phyloP scores from a whole-genome alignment of 1,140 invertebrate species.

The Bombus waltoni region DNA sequence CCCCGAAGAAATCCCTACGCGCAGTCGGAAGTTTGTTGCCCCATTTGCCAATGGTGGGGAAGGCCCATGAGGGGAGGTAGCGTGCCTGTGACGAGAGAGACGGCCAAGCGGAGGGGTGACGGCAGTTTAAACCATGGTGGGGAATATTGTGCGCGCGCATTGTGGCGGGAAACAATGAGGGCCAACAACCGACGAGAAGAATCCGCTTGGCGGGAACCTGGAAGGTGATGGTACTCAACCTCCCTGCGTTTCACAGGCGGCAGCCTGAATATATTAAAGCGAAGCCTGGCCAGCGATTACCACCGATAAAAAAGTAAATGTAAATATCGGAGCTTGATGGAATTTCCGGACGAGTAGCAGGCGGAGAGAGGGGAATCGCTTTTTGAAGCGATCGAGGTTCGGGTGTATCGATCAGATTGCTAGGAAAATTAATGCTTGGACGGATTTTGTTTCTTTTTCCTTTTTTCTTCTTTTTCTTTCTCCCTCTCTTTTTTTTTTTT shows the following conservation, averaged over 20 bases:
- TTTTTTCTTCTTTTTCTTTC: not conserved
- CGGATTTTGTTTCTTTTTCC: not conserved
- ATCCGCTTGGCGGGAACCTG: constrained; percentile 64
- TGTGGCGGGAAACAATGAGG: constrained; percentile 71
- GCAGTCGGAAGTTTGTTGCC: constrained; percentile 67
- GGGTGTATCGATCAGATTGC: too few relatives aligned
- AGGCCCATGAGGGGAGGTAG: constrained; percentile 37
- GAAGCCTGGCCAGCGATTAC: not conserved
- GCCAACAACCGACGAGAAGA: constrained; percentile 63
- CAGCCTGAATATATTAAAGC: not conserved
- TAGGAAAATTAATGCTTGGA: too few relatives aligned
- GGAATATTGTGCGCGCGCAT: constrained; percentile 62
- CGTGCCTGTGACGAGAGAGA: not conserved
- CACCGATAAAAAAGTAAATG: not conserved
- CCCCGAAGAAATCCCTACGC: constrained; percentile 61
- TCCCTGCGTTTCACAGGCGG: not conserved
- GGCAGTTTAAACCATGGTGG: not conserved
- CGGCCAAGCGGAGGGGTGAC: not conserved
- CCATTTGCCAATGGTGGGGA: constrained; percentile 57
- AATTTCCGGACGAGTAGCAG: not conserved
- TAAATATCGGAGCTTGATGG: not conserved
- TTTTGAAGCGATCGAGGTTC: not conserved
- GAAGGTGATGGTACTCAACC: constrained; percentile 57
- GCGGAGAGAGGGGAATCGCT: not conserved
- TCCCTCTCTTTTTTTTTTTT: too few relatives aligned